A percentile compares a stretch with the other conserved stretches of the same genome.
Conservation (phyloP, 2,888 invertebrate genomes). For the Ophion costatus region DNA sequence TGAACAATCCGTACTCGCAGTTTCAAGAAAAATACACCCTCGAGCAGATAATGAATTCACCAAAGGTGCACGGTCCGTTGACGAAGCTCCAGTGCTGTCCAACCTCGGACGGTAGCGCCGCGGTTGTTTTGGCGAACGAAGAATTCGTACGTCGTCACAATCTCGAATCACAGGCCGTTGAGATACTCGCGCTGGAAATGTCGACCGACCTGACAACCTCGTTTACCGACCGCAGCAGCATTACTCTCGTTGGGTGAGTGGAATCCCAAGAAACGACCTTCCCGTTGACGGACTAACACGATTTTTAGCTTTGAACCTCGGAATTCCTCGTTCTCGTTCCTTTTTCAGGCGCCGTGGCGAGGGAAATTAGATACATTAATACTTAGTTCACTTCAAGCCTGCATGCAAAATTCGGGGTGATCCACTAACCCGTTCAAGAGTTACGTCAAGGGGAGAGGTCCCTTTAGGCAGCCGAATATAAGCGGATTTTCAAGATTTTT, state of each 20-base stretch:
- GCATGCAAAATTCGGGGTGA: too few species aligned
- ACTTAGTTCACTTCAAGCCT: too few species aligned
- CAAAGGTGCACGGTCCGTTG: conserved; percentile 94
- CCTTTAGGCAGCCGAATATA: too few species aligned
- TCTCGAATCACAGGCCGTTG: conserved; percentile 94
- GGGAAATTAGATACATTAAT: too few species aligned
- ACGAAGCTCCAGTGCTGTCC: conserved; percentile 99
- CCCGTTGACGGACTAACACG: not conserved
- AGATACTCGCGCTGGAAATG: conserved; percentile 99
- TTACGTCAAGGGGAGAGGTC: too few species aligned
- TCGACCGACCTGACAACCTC: conserved; percentile 95
- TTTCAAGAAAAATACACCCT: conserved; percentile 96
- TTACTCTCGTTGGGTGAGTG: conserved; percentile 87
- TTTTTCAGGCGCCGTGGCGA: too few species aligned
- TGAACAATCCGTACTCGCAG: conserved; percentile 98
- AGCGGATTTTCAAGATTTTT: too few species aligned
- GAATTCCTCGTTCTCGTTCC: too few species aligned
- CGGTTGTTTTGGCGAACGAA: conserved; percentile 95
- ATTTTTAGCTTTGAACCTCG: not conserved
- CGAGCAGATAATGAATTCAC: conserved; percentile 95
- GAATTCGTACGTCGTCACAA: conserved; percentile 93
- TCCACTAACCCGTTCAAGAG: too few species aligned
- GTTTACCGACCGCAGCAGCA: conserved; percentile 92
- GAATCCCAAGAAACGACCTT: not conserved
- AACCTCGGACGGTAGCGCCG: conserved; percentile 99